Evolutionary conservation across 2,888 invertebrate species (phyloP), one percentile per base, ranked within the genome.

Genomic region (Clistopyga incitator): DNA sequence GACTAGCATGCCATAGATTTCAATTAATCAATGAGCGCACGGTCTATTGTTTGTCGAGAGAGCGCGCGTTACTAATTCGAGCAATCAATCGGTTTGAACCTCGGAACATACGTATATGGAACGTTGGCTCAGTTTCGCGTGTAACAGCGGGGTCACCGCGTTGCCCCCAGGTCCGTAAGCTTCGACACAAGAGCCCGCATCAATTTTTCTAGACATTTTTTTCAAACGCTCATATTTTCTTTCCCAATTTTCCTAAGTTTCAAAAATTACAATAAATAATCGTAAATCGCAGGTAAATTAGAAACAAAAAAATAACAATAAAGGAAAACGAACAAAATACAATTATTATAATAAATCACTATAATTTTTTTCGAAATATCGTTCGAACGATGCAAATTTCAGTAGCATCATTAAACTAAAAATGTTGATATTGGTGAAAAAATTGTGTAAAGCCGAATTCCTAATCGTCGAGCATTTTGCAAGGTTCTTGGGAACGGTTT

Each of bases 11-110:
- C 70, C 80, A 80, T 81, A 84, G 80, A 84, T 80, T 80, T 83
- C 83, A 83, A 83, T 83, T 80, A 83, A 84, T 81, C 84, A 81
- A 84, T 81, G 80, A 47, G 78, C 80, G 77, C 77, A 64, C 59
- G 42, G 11, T 74, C 77, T 64, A 80, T 84, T 84, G 84, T 81
- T 78, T 77, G 68, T 74, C 47, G 68, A 34, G 74, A 54, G 25
- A 47, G 67, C 38, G 83, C 80, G 80, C 77, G 84, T 81, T 78
- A 80, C 81, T 84, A 84, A 84, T 84, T 84, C 81, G 78, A 74
- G 77, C 84, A 70, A 84, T 84, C 84, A 84, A 84, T 84, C 81
- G 80, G 56, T 29, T 38, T n/a, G 29, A 34, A 20, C 20, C 18
- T 34, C 23, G 38, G 42, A 15, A 15, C 18, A 15, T 71, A 56